Conservation (phyloP, 30 jellyfish, hydroid and myxozoan genomes). For the Clytia hemisphaerica region DNA sequence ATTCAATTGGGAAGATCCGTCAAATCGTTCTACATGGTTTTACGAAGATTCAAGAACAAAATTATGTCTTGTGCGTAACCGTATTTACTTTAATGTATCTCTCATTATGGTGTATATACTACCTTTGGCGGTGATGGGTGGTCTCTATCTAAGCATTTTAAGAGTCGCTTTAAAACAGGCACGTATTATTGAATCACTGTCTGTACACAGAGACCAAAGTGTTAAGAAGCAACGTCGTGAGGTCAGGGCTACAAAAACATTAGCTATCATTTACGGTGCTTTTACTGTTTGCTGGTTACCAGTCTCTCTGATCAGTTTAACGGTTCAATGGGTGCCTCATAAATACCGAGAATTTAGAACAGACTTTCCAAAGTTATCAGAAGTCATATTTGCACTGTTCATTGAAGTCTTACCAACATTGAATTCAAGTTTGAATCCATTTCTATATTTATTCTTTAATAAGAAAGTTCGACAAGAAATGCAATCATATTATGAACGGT, state of each 20-base stretch:
- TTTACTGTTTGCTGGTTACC: constrained; percentile 79
- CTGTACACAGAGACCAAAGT: background rate
- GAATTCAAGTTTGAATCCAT: constrained; percentile 56
- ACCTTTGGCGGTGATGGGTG: constrained; percentile 53
- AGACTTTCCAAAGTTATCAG: constrained; percentile 18
- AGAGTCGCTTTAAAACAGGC: constrained; percentile 53
- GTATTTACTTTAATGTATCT: constrained; percentile 24
- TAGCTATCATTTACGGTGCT: constrained; percentile 63
- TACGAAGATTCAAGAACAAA: background rate
- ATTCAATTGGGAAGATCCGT: constrained; percentile 41
- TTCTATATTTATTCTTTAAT: constrained; percentile 49
- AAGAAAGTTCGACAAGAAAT: constrained; percentile 43
- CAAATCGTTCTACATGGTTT: background rate
- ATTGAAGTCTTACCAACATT: constrained; percentile 61
- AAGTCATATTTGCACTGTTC: constrained; percentile 20
- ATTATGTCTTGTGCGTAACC: constrained; percentile 32
- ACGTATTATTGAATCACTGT: constrained; percentile 49
- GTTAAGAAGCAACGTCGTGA: constrained; percentile 25
- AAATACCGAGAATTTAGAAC: constrained; percentile 32
- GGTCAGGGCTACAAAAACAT: constrained; percentile 45
- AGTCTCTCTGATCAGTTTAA: constrained; percentile 40
- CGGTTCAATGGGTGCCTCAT: constrained; percentile 19
- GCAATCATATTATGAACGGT: no score
- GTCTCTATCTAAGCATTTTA: constrained; percentile 38
- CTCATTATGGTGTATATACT: constrained; percentile 21